Conservation (phyloP, 2,888 invertebrate genomes). For the Meganola albula region DNA sequence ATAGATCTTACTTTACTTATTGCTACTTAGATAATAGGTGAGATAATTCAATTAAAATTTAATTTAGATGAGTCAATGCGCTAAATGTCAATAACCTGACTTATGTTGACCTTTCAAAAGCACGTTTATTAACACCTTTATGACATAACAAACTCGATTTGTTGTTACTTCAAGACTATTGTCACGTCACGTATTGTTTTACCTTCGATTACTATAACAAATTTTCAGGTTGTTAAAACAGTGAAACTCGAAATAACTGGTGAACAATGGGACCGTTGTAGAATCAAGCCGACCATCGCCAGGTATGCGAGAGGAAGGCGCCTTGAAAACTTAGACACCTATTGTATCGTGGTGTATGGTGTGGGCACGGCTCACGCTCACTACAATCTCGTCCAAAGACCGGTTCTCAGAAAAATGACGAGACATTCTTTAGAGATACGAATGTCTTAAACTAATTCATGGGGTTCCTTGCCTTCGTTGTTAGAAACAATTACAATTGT, state of each 20-base stretch:
- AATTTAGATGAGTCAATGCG: background rate
- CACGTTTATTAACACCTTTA: conserved; percentile 24
- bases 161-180: conserved; percentile 36
- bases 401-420: conserved; percentile 64
- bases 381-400: conserved; percentile 43
- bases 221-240: conserved; percentile 38
- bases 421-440: conserved; percentile 46
- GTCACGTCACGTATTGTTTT: conserved; percentile 45
- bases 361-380: conserved; percentile 16
- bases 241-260: conserved; percentile 38
- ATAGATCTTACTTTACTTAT: too few species aligned
- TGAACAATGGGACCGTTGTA: conserved; percentile 46
- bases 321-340: conserved; percentile 45
- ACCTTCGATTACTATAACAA: conserved; percentile 24
- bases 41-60: too few species aligned
- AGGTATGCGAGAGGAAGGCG: conserved; percentile 47
- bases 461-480: too few species aligned
- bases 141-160: conserved; percentile 22
- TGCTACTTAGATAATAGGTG: too few species aligned
- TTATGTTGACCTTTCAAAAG: conserved; percentile 22
- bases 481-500: too few species aligned
- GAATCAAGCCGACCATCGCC: conserved; percentile 27
- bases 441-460: conserved; percentile 23
- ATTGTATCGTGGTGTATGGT: conserved; percentile 47
- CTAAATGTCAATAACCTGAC: conserved; percentile 28